Conservation (phyloP, 2,113 vertebrate genomes). For the Sorex fumeus region DNA sequence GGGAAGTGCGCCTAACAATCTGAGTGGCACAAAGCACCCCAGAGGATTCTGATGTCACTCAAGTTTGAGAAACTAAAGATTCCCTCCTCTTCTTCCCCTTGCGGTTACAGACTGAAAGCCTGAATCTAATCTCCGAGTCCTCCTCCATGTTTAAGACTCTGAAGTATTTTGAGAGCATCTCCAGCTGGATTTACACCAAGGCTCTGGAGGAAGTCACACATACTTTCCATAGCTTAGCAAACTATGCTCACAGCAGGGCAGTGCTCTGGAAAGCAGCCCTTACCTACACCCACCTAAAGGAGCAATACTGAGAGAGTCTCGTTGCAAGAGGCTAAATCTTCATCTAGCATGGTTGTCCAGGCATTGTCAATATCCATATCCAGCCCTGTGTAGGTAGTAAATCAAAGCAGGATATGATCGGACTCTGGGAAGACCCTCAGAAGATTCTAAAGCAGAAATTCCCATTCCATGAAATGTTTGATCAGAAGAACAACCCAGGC, state of each 20-base stretch:
- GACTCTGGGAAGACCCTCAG: not conserved
- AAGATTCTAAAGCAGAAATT: constrained; percentile 33
- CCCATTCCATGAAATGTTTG: not conserved
- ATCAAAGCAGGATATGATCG: not conserved
- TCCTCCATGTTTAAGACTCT: constrained; percentile 41
- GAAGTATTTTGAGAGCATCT: constrained; percentile 39
- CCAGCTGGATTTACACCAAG: constrained; percentile 18
- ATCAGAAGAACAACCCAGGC: not conserved
- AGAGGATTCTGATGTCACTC: not conserved
- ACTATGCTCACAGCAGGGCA: not conserved
- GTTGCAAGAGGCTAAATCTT: not conserved
- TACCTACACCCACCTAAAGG: not conserved
- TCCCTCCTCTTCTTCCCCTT: not conserved
- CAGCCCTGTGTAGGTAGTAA: not conserved
- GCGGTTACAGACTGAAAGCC: not conserved
- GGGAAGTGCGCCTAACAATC: not conserved
- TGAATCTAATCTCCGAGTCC: constrained; percentile 3
- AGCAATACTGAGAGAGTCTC: not conserved
- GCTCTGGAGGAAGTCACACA: constrained; percentile 37
- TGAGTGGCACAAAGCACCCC: not conserved
- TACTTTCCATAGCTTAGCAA: not conserved
- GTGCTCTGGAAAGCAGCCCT: not conserved
- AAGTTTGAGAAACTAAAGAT: not conserved
- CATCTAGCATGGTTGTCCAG: not conserved
- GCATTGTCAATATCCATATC: not conserved